Evolutionary conservation across 1,140 invertebrate species (phyloP), one percentile per base, ranked within the genome.

Genomic region (Atta colombica): DNA sequence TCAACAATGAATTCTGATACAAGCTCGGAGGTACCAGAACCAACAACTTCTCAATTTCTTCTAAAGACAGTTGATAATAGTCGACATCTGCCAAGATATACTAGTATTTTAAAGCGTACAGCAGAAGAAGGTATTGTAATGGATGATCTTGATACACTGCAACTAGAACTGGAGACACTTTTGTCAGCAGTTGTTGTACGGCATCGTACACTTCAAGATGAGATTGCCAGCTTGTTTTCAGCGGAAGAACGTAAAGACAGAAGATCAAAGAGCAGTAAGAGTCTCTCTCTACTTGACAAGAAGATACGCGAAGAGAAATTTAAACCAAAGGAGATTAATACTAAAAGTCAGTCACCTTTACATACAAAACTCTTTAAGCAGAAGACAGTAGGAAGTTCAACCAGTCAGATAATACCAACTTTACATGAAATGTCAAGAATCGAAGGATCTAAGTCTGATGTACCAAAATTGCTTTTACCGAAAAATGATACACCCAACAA

Each of bases 401-500:
- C 93, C 6, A 95, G 95, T 91, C 93, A 93, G 82, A 87, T 95
- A 84, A 91, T 95, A 58, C 93, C 94, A 84, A 94, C 95, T 87
- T 92, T 93, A 18, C 94, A 95, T 63, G 95, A 95, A 85, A 93
- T 95, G 21, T 90, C 94, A 5, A 94, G 94, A 31, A 96, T 97
- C 84, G 96, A 97, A 91, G 96, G 96, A 45, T 96, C 97, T 0
- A 97, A 97, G 90, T 95, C 97, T 7, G 97, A 97, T 91, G 93
- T 96, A 28, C 96, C 96, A 21, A 96, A 97, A 90, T 95, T 97
- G 51, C 94, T 96, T 53, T 93, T 97, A 80, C 97, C 97, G 12
- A 98, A 98, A 94, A 99, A 99, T 94, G 99, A 99, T 95, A 98
- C 98, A 75, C 98, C 98, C 2, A 98, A 99, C 93, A 98, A 98